Conservation (phyloP, 2,797 vertebrate species). For the Sebastiscus albofasciatus region DNA sequence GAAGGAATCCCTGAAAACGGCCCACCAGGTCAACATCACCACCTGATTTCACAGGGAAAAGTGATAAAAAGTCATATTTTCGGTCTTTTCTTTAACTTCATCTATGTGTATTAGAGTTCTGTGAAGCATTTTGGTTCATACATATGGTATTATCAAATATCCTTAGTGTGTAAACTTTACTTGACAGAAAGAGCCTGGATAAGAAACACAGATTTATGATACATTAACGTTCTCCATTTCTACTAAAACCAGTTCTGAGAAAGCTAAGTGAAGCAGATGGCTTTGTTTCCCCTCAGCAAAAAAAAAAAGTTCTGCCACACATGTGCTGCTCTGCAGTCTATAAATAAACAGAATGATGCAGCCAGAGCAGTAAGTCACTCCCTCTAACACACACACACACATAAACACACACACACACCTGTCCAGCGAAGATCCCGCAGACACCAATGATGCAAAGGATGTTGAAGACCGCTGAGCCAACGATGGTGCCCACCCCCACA, state of each 20-base stretch:
- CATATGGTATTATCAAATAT: background rate
- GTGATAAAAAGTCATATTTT: background rate
- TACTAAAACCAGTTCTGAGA: conserved; percentile 20
- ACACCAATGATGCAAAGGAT: conserved; percentile 98
- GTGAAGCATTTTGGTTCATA: background rate
- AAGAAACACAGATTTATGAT: background rate
- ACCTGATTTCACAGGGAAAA: conserved; percentile 80
- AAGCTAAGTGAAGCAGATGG: conserved; percentile 41
- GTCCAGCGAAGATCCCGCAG: conserved; percentile 95
- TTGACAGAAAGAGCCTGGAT: background rate
- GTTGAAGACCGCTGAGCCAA: conserved; percentile 98
- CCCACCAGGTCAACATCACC: conserved; percentile 93
- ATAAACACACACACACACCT: conserved; percentile 81
- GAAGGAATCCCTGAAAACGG: conserved; percentile 94
- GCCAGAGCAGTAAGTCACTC: conserved; percentile 19
- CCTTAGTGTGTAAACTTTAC: background rate
- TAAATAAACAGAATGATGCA: conserved; percentile 57
- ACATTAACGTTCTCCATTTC: background rate
- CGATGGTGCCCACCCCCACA: conserved; percentile 97
- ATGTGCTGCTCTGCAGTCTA: conserved; percentile 40
- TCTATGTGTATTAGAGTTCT: background rate
- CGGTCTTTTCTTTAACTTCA: background rate
- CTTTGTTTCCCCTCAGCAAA: conserved; percentile 43
- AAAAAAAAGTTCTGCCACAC: conserved; percentile 29
- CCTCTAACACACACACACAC: conserved; percentile 62